Evolutionary conservation across 2,888 invertebrate genomes (phyloP).

Genomic region (Meiosimyza decipiens): DNA sequence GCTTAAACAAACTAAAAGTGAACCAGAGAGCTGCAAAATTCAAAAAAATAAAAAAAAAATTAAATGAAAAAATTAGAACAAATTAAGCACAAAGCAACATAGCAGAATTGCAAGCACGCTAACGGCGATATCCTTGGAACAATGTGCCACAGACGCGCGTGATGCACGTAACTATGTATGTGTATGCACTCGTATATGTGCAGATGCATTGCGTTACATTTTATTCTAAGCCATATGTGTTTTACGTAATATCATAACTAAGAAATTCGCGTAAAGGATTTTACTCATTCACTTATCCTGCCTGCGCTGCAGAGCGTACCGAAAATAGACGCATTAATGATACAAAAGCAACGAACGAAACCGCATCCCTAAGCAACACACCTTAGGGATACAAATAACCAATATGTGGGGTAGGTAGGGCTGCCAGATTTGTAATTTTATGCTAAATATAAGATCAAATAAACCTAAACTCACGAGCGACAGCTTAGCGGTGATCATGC

Average conservation of each 20-base stretch:
- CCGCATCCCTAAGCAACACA: background rate
- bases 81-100: constrained; percentile 11
- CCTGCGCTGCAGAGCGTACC: background rate
- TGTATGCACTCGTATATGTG: constrained; percentile 4
- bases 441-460: too few relatives aligned
- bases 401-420: too few relatives aligned
- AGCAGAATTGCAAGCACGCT: constrained; percentile 1
- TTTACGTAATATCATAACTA: constrained; percentile 16
- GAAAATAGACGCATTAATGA: constrained; percentile 16
- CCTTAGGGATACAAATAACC: background rate
- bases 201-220: background rate
- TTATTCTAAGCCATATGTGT: constrained; percentile 6
- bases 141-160: background rate
- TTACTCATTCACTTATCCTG: constrained; percentile 14
- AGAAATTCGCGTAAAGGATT: constrained; percentile 17
- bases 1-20: background rate
- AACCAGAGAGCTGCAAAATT: constrained; percentile 9
- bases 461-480: too few relatives aligned
- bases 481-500: too few relatives aligned
- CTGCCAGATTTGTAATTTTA: too few relatives aligned
- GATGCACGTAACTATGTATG: too few relatives aligned
- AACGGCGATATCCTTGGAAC: constrained; percentile 19
- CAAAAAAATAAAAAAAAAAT: constrained; percentile 5
- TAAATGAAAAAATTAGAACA: background rate
- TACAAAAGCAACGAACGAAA: constrained; percentile 5